Evolutionary conservation across 1,140 invertebrate genomes (phyloP).

Genomic region (Drosophila prosaltans): DNA sequence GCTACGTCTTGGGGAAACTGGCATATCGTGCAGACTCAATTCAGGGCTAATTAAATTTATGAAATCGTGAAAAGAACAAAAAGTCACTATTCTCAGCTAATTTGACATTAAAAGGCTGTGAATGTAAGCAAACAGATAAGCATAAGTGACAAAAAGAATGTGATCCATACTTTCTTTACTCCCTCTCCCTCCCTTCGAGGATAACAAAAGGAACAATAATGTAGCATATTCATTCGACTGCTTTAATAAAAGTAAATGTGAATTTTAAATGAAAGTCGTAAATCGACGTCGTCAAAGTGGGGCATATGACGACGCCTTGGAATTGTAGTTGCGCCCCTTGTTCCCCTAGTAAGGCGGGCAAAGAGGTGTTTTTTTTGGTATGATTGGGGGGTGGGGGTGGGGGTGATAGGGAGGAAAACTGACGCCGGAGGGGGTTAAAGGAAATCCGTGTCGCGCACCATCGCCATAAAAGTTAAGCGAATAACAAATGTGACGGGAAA

Average conservation of each 20-base stretch:
- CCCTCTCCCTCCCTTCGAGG: constrained; percentile 1
- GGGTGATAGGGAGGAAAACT: constrained; percentile 2
- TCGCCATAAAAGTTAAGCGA: constrained; percentile 73
- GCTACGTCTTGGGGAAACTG: neutral
- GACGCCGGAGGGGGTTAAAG: constrained; percentile 32
- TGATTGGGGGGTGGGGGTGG: neutral
- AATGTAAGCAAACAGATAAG: constrained; percentile 39
- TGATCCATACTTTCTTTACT: constrained; percentile 4
- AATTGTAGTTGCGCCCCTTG: constrained; percentile 32
- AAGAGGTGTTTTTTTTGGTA: neutral
- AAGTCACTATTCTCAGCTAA: constrained; percentile 58
- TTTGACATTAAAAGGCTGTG: constrained; percentile 56
- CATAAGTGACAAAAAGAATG: constrained; percentile 34
- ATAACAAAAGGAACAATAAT: constrained; percentile 35
- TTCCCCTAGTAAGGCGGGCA: neutral
- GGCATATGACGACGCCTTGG: constrained; percentile 33
- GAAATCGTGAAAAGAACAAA: constrained; percentile 42
- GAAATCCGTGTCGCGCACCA: constrained; percentile 62
- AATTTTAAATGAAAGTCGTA: constrained; percentile 67
- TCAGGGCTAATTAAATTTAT: constrained; percentile 28
- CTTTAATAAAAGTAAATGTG: constrained; percentile 70
- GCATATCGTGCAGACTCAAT: neutral
- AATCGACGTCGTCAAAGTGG: constrained; percentile 55
- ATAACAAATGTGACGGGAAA: constrained; percentile 68
- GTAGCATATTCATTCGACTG: constrained; percentile 56